Percentiles rank a stretch among this genome's conserved stretches.
Evolutionary conservation across 1,140 invertebrate genomes (phyloP).

Genomic region (Stenopsyche tienmushanensis): DNA sequence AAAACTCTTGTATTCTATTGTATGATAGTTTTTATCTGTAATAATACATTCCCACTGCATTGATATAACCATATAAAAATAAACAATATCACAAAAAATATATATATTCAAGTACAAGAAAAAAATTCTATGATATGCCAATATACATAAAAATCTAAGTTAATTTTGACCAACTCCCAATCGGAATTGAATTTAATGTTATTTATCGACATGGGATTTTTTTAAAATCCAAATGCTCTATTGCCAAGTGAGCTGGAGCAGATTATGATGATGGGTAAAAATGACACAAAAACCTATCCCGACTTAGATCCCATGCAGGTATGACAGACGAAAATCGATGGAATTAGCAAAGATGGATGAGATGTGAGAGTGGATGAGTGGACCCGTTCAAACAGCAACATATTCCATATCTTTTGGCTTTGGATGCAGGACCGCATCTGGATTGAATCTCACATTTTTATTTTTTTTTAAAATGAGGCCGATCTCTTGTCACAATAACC

Average conservation of each 20-base stretch:
- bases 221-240: too few relatives aligned
- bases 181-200: too few relatives aligned
- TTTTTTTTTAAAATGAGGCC: too few relatives aligned
- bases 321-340: constrained; percentile 39
- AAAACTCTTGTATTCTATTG: constrained; percentile 26
- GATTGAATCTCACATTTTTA: neutral
- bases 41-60: constrained; percentile 24
- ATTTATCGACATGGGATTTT: too few relatives aligned
- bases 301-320: constrained; percentile 15
- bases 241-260: neutral
- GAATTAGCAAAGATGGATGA: constrained; percentile 43
- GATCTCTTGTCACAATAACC: too few relatives aligned
- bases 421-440: constrained; percentile 8
- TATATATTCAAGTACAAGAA: too few relatives aligned
- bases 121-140: too few relatives aligned
- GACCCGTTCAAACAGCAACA: constrained; percentile 32
- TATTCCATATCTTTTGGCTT: too few relatives aligned
- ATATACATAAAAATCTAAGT: too few relatives aligned
- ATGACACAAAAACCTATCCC: constrained; percentile 28
- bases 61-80: too few relatives aligned
- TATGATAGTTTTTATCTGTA: constrained; percentile 8
- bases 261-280: constrained; percentile 5
- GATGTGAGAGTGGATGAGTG: constrained; percentile 39
- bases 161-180: too few relatives aligned
- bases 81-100: too few relatives aligned